Percentiles rank a stretch among this genome's conserved stretches.
phyloP scores from a whole-genome alignment of 64 coral and sea anemone species.

The Actinia equina region DNA sequence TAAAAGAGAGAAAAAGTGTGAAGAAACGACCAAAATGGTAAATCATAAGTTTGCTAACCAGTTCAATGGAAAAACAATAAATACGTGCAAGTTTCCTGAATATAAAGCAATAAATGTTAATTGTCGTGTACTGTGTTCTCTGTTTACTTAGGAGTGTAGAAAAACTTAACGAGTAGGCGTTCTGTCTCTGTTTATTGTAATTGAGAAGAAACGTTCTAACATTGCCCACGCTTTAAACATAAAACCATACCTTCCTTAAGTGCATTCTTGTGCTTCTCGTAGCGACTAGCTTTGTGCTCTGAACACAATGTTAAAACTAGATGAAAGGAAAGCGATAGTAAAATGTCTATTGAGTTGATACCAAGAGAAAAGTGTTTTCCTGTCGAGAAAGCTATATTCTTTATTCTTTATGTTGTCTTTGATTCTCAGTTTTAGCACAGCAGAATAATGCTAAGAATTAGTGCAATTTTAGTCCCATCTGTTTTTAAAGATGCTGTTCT shows the following conservation, averaged over 20 bases:
- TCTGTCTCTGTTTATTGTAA: background rate
- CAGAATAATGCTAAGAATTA: background rate
- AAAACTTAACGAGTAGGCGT: background rate
- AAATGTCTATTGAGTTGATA: background rate
- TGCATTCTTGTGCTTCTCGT: background rate
- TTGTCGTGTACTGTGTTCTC: too few species aligned
- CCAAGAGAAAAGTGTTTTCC: background rate
- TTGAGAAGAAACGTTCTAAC: background rate
- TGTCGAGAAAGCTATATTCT: background rate
- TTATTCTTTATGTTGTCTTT: background rate
- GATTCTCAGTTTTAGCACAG: background rate
- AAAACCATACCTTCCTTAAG: background rate
- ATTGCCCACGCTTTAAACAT: background rate
- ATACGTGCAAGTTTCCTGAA: background rate
- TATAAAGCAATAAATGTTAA: too few species aligned
- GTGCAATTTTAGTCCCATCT: conserved; percentile 5
- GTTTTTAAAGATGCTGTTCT: background rate
- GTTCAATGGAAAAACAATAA: background rate
- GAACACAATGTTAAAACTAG: background rate
- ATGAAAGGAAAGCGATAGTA: background rate
- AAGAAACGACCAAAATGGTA: background rate
- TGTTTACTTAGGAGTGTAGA: background rate
- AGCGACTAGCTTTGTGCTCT: background rate
- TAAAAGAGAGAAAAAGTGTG: background rate
- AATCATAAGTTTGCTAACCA: background rate